These are phyloP conservation scores for Spheniscus humboldti DNA, from an alignment of 2,797 vertebrate species.

Conservation along the genomic window DNA sequence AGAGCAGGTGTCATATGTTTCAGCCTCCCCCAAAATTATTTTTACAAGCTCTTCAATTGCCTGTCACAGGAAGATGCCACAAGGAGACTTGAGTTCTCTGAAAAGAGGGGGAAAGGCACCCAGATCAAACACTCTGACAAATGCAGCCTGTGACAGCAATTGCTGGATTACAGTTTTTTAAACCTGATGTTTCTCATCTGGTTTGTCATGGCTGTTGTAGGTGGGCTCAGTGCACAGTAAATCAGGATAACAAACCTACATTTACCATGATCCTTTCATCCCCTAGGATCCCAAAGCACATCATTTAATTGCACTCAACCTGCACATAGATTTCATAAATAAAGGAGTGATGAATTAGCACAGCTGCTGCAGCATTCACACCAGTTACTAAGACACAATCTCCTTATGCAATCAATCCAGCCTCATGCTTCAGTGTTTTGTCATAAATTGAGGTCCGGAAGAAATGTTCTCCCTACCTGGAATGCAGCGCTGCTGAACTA, in stretches of 20 bases:
- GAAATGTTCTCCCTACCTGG: conserved; percentile 37
- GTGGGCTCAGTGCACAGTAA: not conserved
- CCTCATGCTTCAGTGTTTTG: conserved; percentile 17
- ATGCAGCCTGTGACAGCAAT: not conserved
- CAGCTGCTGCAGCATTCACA: conserved; percentile 34
- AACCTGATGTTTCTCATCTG: not conserved
- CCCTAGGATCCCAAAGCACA: conserved; percentile 22
- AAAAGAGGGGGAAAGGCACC: not conserved
- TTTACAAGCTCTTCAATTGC: not conserved
- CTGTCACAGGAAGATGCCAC: not conserved
- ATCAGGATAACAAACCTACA: conserved; percentile 34
- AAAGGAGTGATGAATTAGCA: conserved; percentile 41
- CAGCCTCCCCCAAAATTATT: not conserved
- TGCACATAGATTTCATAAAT: conserved; percentile 30
- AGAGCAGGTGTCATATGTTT: not conserved
- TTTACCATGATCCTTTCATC: conserved; percentile 26
- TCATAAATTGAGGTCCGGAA: conserved; percentile 53
- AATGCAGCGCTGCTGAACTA: not conserved
- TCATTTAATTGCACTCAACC: conserved; percentile 36
- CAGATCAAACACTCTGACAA: not conserved
- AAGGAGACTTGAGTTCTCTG: not conserved
- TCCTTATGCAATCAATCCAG: conserved; percentile 38
- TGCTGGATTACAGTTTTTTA: not conserved
- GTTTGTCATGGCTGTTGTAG: conserved; percentile 1
- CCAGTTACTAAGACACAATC: conserved; percentile 41